Conservation (phyloP, 2,113 vertebrate species). For the Tenrec ecaudatus region DNA sequence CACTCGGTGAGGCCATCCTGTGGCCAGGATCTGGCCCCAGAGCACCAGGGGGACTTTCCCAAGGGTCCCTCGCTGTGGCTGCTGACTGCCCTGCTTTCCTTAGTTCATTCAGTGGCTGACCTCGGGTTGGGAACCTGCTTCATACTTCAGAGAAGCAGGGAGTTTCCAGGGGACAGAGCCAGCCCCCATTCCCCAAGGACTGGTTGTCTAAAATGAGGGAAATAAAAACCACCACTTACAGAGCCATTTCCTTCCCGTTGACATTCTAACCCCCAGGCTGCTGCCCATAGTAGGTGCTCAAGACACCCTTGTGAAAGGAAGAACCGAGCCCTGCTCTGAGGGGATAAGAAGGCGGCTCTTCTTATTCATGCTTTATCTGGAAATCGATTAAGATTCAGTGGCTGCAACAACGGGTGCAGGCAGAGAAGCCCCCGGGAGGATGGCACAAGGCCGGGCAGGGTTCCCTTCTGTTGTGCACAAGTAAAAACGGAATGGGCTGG, state of each 20-base stretch:
- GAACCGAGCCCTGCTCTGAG: neutral
- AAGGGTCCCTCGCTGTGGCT: accelerated
- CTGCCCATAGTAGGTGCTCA: neutral
- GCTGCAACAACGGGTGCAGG: no score
- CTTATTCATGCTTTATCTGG: neutral
- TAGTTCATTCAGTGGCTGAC: neutral
- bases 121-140: neutral
- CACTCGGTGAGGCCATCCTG: neutral
- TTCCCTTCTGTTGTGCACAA: no score
- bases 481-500: no score
- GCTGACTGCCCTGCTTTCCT: neutral
- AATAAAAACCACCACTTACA: no score
- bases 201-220: neutral
- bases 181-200: neutral
- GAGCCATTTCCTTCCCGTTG: no score
- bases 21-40: neutral
- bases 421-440: no score
- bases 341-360: neutral
- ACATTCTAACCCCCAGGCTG: no score
- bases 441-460: no score
- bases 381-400: no score
- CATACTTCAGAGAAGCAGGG: neutral
- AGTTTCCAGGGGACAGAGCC: neutral
- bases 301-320: constrained; percentile 3
- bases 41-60: neutral